Evolutionary conservation across 2,113 vertebrate genomes (phyloP).

Genomic region (Rhinolophus sinicus): DNA sequence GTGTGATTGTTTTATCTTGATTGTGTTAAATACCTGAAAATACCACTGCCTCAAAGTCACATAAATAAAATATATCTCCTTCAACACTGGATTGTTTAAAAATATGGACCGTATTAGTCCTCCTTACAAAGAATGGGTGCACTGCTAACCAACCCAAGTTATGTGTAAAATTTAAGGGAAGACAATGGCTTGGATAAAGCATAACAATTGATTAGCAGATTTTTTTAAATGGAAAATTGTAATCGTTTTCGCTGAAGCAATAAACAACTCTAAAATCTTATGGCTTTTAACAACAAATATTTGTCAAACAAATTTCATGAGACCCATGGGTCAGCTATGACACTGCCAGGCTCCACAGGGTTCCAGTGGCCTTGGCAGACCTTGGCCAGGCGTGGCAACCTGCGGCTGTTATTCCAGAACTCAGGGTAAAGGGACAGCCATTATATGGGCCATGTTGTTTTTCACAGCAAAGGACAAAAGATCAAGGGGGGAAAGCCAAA

Average conservation of each 20-base stretch:
- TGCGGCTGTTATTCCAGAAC: background rate
- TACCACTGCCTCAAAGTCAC: background rate
- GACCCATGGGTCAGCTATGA: background rate
- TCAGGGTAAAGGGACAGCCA: background rate
- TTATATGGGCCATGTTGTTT: background rate
- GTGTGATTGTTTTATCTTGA: background rate
- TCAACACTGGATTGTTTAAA: background rate
- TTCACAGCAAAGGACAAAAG: background rate
- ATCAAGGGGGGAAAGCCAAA: background rate
- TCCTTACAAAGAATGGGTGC: background rate
- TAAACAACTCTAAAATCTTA: background rate
- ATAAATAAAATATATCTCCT: conserved; percentile 24
- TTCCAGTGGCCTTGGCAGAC: background rate
- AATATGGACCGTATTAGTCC: rapidly evolving
- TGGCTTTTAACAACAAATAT: background rate
- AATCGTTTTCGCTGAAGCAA: background rate
- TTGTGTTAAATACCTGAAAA: background rate
- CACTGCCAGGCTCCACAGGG: background rate
- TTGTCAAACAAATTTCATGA: background rate
- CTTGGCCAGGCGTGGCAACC: background rate
- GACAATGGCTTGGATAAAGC: background rate
- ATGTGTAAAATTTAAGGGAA: background rate
- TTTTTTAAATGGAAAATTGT: background rate
- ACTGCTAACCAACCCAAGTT: background rate
- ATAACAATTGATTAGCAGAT: background rate